Base-by-base conservation (phyloP, 35 echinoderm and acorn worm genomes). In the Diadema setosum region DNA sequence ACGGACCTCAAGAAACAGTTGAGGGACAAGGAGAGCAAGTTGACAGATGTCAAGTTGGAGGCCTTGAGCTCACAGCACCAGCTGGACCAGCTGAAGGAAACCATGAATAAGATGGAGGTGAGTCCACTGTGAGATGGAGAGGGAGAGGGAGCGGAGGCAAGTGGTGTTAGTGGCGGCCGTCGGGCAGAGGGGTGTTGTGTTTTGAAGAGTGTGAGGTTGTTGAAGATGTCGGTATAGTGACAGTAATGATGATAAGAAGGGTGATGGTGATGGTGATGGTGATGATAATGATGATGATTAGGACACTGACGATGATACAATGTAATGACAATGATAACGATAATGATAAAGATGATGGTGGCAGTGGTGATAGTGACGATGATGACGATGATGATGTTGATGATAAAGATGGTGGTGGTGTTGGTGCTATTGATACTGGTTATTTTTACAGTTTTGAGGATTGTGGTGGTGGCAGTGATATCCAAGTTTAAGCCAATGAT, bases 91-190 rank as follows among this genome's bases (percentile, higher is more conserved):
- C 90, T 99, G 43, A 88, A 94, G 83, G 93, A 99, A 83, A 58
- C 83, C 41, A 94, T 99, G 89, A 92, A 89, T 59, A 99, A 99
- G 86, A 93, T 97, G 87, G 93, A 97, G 95, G 95, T 97, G 76
- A 26, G 92, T n/a, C n/a, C n/a, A n/a, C n/a, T n/a, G n/a, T 24
- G 21, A 46, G 20, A 0, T 48, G 80, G 20, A n/a, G n/a, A n/a
- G n/a, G n/a, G n/a, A n/a, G n/a, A 2, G 31, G 32, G 20, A 35
- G 5, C 29, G 8, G 32, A 35, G 31, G 35, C 8, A 35, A 39
- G 35, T 34, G 67, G 35, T 34, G 67, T 11, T 1, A 20, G 6
- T 74, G 67, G 5, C 0, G 35, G 16, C n/a, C n/a, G n/a, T n/a
- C n/a, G n/a, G n/a, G n/a, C n/a, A n/a, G n/a, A n/a, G n/a, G n/a